Conservation (phyloP, 2,888 invertebrate species). For the Anthoptus insignis region DNA sequence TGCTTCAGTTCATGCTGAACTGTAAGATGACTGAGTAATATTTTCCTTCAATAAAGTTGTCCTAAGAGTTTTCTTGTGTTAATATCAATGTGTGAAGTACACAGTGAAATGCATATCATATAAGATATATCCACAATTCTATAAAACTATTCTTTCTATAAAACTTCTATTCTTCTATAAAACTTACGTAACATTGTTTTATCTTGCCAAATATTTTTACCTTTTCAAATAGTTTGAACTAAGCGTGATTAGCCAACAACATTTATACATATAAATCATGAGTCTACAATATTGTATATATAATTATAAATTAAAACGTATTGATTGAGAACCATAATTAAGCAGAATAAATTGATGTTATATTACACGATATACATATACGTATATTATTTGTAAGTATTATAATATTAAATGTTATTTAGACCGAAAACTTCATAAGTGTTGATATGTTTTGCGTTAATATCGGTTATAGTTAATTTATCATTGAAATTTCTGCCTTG, state of each 20-base stretch:
- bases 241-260: background rate
- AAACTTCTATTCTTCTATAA: too few species aligned
- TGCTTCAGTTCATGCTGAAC: background rate
- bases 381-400: background rate
- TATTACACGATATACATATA: background rate
- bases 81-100: conserved; percentile 6
- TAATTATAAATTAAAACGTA: background rate
- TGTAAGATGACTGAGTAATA: background rate
- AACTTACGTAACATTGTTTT: background rate
- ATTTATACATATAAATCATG: background rate
- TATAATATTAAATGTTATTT: background rate
- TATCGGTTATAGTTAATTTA: background rate
- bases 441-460: background rate
- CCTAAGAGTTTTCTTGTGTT: background rate
- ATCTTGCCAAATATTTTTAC: conserved; percentile 5
- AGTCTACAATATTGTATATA: background rate
- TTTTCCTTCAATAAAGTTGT: too few species aligned
- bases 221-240: background rate
- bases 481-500: conserved; percentile 1
- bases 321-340: background rate
- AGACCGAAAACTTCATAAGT: background rate
- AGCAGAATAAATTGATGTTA: background rate
- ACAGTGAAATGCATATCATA: conserved; percentile 13
- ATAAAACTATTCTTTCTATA: too few species aligned
- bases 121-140: too few species aligned